These are phyloP conservation scores for Tigriopus californicus DNA, from an alignment of 2,888 invertebrate species.

Conservation along the genomic window DNA sequence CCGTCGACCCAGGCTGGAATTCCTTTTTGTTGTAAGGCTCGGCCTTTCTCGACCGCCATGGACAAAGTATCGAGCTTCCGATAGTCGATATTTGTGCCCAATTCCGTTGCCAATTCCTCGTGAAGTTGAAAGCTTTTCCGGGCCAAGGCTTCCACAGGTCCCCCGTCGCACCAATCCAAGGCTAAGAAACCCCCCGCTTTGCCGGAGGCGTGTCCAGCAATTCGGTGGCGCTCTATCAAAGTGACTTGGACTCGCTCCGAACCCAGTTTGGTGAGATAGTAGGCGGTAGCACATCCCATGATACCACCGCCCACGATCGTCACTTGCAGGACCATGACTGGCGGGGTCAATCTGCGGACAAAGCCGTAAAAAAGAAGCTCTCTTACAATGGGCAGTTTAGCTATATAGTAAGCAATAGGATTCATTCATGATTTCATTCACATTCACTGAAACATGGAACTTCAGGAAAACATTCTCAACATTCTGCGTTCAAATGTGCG, in stretches of 20 bases:
- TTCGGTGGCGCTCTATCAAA: background rate
- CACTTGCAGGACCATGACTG: background rate
- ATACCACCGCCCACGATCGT: conserved; percentile 14
- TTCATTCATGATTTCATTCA: too few species aligned
- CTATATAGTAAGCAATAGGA: too few species aligned
- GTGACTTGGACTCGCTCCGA: background rate
- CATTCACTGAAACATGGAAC: too few species aligned
- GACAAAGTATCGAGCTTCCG: background rate
- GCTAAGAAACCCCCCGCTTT: conserved; percentile 14
- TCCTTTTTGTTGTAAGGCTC: background rate
- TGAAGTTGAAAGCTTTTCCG: conserved; percentile 10
- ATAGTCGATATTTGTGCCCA: background rate
- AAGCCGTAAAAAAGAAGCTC: too few species aligned
- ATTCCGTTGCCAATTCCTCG: background rate
- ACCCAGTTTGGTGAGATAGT: conserved; percentile 10
- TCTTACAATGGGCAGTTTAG: too few species aligned
- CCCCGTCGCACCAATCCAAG: conserved; percentile 5
- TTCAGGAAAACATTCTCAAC: too few species aligned
- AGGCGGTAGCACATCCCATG: conserved; percentile 11
- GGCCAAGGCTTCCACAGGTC: background rate
- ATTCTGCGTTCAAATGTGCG: too few species aligned
- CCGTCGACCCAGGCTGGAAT: background rate
- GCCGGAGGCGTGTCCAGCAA: conserved; percentile 5
- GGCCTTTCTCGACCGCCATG: background rate
- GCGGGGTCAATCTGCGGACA: too few species aligned